Evolutionary conservation across 1,140 invertebrate genomes (phyloP), one percentile per base, ranked within the genome.

Genomic region (Philopotamus ludificatus): DNA sequence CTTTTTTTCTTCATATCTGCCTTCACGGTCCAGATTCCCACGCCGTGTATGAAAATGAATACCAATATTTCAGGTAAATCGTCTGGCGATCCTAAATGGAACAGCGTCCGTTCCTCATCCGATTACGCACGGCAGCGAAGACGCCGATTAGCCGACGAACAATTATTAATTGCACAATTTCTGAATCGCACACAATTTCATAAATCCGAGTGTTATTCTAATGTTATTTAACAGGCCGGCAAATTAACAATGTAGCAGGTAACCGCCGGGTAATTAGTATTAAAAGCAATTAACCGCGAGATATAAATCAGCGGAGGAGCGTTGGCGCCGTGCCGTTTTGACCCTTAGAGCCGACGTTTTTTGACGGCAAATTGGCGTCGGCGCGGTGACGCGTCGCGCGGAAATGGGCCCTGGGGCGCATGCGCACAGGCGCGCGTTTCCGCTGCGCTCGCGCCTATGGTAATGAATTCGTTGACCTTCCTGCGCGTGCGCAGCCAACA

Each of bases 241-340:
- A 47, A 58, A 22, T 58, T 15, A 16, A 45, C 55, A 58, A 45
- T 45, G 41, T 47, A 47, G 16, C 23, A 47, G 21, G 28, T 44
- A 60, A 45, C 42, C 25, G 57, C 42, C 47, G 47, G 47, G 57
- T 60, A 60, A 60, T 60, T 60, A 60, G 42, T 60, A 60, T 60
- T 60, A 47, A 60, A 60, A 47, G 57, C 57, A 60, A 60, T 60
- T 60, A 60, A 60, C 57, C 57, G 34, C 18, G 57, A 60, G 57
- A 60, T 60, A 60, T 60, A 60, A 60, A 60, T 60, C 57, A 60
- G 57, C 25, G 16, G 16, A 21, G 7, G 23, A 16, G 44, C 10
- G 15, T 25, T n/a, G 42, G 25, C 22, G 22, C 41, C 55, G 23
- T 4, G 22, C 57, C n/a, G 47, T 45, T 25, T 16, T 47, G 42